phyloP scores from a whole-genome alignment of 1,140 invertebrate species.

The Chionoecetes opilio region DNA sequence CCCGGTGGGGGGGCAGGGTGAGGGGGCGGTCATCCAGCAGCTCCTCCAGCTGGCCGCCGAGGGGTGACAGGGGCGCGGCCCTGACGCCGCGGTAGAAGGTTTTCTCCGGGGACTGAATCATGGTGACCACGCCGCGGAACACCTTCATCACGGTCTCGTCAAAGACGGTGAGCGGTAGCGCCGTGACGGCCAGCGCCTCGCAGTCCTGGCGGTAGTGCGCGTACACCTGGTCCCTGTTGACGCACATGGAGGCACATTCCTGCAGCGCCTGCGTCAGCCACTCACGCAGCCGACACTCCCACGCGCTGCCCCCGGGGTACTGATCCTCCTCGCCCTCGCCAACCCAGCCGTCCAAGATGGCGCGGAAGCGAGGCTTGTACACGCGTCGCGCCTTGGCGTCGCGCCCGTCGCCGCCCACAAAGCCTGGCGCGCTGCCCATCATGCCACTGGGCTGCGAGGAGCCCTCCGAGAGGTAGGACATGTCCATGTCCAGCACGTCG shows the following conservation, averaged over 20 bases:
- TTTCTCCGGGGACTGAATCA: conserved; percentile 65
- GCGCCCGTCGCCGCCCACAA: background rate
- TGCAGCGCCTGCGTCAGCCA: conserved; percentile 64
- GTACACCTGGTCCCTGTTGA: conserved; percentile 79
- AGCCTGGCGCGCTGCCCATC: background rate
- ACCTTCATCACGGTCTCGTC: conserved; percentile 74
- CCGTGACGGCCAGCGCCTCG: conserved; percentile 18
- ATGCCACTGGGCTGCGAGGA: background rate
- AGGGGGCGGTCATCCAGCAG: conserved; percentile 58
- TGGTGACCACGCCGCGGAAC: conserved; percentile 68
- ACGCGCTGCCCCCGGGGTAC: conserved; percentile 45
- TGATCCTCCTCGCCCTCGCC: background rate
- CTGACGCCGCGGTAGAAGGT: conserved; percentile 77
- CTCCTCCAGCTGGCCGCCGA: conserved; percentile 75
- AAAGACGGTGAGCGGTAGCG: conserved; percentile 66
- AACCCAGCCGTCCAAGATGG: background rate
- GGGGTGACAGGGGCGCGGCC: conserved; percentile 65
- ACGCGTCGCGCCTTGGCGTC: conserved; percentile 69
- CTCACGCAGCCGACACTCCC: conserved; percentile 47
- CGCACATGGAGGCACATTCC: conserved; percentile 66
- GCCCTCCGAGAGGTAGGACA: conserved; percentile 40
- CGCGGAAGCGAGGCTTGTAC: conserved; percentile 80
- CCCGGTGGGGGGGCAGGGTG: background rate
- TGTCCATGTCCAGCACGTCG: conserved; percentile 59
- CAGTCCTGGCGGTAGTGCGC: conserved; percentile 72